Evolutionary conservation across 2,797 vertebrate species (phyloP), one percentile per base, ranked within the genome.

Genomic region (Lepilemur ruficaudatus): DNA sequence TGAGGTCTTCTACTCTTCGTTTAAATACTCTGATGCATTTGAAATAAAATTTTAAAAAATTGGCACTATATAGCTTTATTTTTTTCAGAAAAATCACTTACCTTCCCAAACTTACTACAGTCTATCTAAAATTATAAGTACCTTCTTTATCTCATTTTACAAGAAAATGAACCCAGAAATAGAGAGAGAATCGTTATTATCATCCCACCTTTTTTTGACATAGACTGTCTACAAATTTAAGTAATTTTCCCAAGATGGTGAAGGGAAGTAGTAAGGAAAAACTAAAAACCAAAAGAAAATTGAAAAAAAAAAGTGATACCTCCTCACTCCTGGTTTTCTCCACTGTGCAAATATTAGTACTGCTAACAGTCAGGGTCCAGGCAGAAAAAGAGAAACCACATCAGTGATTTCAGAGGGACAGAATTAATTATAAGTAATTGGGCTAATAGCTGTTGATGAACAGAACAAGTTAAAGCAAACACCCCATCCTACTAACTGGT

Each of bases 111-210:
- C 18, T 43, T 73, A 46, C 2, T 81, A 15, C 4, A 18, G 28
- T n/a, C 89, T 86, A 55, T 22, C 10, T 61, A 72, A 78, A 96
- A 52, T 76, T 72, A 15, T 38, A 93, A 91, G 6, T 59, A 41
- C 69, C 7, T 82, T 75, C 20, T 88, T 85, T 57, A 95, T 46
- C 7, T 46, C 23, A 88, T 76, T 95, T 95, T 84, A 69, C 73
- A 85, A 85, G 20, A 46, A 78, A 93, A 89, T 13, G 22, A 91
- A 72, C 25, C 23, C 63, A 86, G 38, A 65, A 87, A 3, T 92
- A 89, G 23, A 78, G 7, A 52, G 32, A 76, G 4, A 90, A 82
- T 11, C 80, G 4, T 38, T 87, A 52, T n/a, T 48, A 11, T 46
- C 9, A 72, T 78, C 46, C 30, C 65, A 25, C 28, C 25, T 13